Evolutionary conservation across 2,888 invertebrate species (phyloP).

Genomic region (Eristalis tenax): DNA sequence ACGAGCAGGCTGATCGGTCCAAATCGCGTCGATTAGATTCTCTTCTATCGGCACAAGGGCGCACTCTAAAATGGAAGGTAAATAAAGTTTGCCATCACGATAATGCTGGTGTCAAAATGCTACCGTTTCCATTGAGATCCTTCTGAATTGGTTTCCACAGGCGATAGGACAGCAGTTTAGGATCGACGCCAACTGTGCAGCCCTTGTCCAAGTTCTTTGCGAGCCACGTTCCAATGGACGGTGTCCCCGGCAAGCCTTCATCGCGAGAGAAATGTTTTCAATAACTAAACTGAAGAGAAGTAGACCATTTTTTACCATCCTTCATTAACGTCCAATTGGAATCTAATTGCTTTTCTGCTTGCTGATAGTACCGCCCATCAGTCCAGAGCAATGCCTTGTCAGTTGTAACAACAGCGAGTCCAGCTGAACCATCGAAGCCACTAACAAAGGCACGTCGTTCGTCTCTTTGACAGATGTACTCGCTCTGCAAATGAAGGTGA

Average conservation of each 20-base stretch:
- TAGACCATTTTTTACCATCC: conserved; percentile 82
- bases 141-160: conserved; percentile 84
- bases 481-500: conserved; percentile 82
- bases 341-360: conserved; percentile 92
- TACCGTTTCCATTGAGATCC: conserved; percentile 82
- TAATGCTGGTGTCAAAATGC: neutral
- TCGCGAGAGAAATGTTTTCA: neutral
- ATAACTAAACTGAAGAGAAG: neutral
- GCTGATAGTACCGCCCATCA: conserved; percentile 97
- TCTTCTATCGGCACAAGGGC: conserved; percentile 84
- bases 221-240: conserved; percentile 85
- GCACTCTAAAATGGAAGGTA: conserved; percentile 82
- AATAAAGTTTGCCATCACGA: conserved; percentile 72
- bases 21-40: conserved; percentile 90
- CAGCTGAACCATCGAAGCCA: conserved; percentile 91
- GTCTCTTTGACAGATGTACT: conserved; percentile 94
- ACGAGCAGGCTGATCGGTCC: conserved; percentile 84
- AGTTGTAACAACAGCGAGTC: conserved; percentile 92
- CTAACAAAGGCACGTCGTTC: conserved; percentile 91
- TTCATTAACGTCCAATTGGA: conserved; percentile 95
- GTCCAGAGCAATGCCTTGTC: conserved; percentile 95
- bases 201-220: conserved; percentile 84
- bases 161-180: conserved; percentile 84
- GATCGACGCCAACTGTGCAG: conserved; percentile 88
- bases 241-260: conserved; percentile 81